Base-by-base conservation (phyloP, 2,113 vertebrate species). In the Neomonachus schauinslandi region DNA sequence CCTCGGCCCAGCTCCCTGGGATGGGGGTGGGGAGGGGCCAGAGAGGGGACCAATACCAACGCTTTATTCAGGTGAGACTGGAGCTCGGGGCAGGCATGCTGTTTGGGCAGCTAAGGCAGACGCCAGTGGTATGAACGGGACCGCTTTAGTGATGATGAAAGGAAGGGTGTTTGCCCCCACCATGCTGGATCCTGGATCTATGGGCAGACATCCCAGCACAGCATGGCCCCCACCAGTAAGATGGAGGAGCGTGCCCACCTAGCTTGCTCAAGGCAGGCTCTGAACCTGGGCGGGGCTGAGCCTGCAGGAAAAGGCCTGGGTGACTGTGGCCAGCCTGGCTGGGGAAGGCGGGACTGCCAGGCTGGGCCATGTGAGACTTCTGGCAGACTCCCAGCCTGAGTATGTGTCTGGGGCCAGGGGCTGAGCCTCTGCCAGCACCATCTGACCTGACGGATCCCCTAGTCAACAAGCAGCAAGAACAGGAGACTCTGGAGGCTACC, bases 401-500 rank as follows among this genome's bases (percentile, higher is more conserved):
- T 8, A 33, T 65, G 53, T 71, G 74, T 86, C 93, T 92, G 61
- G 49, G 89, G 72, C 91, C 86, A 49, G 81, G 85, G 76, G 61
- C 63, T 36, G 71, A 95, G 77, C 85, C 28, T 55, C 53, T 12
- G 71, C 91, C 97, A 93, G 89, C 76, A 61, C n/a, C 65, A 5
- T 57, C 89, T 91, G 96, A 94, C 93, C 94, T 97, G 85, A 26
- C 0, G 0, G 51, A 53, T 90, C 61, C 59, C 91, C 83, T 42
- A 4, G 53, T 97, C 96, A 96, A 96, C 76, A 93, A 92, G 53
- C 63, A 94, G 79, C 74, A 80, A 59, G 72, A 82, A 6, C 71
- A 22, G 21, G 86, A 81, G 86, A 28, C 69, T 84, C 79, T 2
- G 2, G 96, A 77, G 96, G 77, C 85, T 74, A 55, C 91, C 55